Evolutionary conservation across 2,113 vertebrate species (phyloP).

Genomic region (Odontesthes bonariensis): DNA sequence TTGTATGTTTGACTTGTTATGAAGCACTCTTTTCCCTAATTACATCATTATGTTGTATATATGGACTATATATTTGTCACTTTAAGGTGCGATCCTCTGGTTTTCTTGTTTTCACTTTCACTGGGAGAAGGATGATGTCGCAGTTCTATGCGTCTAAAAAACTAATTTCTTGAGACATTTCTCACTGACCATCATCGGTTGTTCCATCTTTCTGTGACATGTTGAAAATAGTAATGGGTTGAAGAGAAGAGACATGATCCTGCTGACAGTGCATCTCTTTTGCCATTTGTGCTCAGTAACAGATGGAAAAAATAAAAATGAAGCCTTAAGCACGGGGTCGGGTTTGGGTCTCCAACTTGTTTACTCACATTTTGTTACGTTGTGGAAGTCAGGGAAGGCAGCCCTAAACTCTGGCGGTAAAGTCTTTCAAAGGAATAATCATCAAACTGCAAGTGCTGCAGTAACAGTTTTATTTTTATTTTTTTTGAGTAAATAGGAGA

Average conservation of each 20-base stretch:
- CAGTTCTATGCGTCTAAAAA: background rate
- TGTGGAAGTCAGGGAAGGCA: background rate
- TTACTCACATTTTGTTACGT: background rate
- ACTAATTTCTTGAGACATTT: background rate
- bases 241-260: background rate
- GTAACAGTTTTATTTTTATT: background rate
- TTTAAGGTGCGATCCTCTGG: no score
- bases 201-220: background rate
- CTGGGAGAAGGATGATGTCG: background rate
- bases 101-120: background rate
- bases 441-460: constrained; percentile 20
- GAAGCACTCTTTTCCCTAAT: background rate
- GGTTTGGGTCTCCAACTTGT: background rate
- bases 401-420: background rate
- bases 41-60: no score
- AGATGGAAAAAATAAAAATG: background rate
- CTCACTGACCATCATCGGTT: background rate
- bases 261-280: background rate
- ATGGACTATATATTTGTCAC: no score
- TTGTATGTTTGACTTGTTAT: background rate
- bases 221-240: background rate
- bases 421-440: background rate
- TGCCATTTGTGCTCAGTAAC: background rate
- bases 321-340: background rate
- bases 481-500: constrained; percentile 7